Percentiles rank a stretch among this genome's conserved stretches.
These are phyloP conservation scores for Sebastes hubbsi DNA, from an alignment of 2,797 vertebrate species.

Conservation along the genomic window DNA sequence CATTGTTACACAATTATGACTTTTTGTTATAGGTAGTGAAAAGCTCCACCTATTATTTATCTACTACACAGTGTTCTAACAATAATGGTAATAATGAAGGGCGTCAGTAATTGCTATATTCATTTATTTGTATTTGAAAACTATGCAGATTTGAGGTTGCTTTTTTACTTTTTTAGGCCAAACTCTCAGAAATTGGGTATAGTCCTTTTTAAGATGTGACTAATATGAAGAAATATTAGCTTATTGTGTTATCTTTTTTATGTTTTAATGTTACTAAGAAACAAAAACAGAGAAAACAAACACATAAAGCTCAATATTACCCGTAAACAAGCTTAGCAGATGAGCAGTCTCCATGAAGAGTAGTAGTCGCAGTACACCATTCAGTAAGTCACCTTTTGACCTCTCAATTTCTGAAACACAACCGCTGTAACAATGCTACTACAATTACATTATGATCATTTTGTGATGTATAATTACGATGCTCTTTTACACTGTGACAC, in stretches of 20 bases:
- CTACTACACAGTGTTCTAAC: neutral
- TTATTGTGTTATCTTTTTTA: neutral
- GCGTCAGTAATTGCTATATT: neutral
- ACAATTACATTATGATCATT: neutral
- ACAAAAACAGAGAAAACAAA: neutral
- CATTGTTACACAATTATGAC: neutral
- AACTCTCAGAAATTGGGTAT: neutral
- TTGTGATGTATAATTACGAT: neutral
- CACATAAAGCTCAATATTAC: neutral
- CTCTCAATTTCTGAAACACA: constrained; percentile 8
- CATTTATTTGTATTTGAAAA: neutral
- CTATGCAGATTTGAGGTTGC: neutral
- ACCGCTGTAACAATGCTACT: neutral
- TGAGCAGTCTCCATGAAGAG: constrained; percentile 20
- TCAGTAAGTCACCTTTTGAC: neutral
- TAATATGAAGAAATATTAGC: neutral
- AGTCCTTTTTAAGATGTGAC: neutral
- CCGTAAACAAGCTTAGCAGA: constrained; percentile 26
- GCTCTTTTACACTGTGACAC: neutral
- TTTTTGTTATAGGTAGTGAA: neutral
- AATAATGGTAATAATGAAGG: neutral
- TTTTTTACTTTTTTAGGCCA: neutral
- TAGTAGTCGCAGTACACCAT: neutral
- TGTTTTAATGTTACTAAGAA: neutral
- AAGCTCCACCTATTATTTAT: neutral